A percentile compares a stretch with the other conserved stretches of the same genome.
Conservation (phyloP, 2,888 invertebrate species). For the Lepidocyrtinus sp. region DNA sequence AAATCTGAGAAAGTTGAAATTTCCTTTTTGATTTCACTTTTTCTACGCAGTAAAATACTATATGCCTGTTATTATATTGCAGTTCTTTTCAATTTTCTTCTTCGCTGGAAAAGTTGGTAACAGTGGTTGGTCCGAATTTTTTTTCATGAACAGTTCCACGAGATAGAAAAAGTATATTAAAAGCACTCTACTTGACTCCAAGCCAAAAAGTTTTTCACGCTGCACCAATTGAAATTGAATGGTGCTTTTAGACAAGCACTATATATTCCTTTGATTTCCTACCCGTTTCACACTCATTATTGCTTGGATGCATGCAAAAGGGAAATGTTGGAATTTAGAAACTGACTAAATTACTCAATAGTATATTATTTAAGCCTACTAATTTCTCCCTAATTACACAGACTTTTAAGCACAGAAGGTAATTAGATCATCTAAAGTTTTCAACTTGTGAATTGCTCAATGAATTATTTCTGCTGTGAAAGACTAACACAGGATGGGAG, state of each 20-base stretch:
- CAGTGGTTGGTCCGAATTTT: constrained; percentile 8
- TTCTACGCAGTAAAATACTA: neutral
- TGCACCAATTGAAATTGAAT: neutral
- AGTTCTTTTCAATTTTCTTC: neutral
- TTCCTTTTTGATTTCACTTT: neutral
- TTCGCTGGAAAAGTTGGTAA: neutral
- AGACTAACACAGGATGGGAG: too few species aligned
- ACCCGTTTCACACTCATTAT: constrained; percentile 2
- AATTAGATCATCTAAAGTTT: too few species aligned
- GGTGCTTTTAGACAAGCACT: too few species aligned
- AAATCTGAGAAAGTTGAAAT: neutral
- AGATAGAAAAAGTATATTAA: constrained; percentile 37
- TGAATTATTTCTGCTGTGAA: too few species aligned
- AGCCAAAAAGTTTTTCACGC: constrained; percentile 28
- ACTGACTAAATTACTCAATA: constrained; percentile 4
- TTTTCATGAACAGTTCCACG: neutral
- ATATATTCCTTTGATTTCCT: too few species aligned
- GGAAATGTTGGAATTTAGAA: neutral
- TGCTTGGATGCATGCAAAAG: neutral
- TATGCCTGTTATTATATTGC: neutral
- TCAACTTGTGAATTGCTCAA: too few species aligned
- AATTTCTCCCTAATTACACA: too few species aligned
- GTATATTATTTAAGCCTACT: neutral
- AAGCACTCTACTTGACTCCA: constrained; percentile 44
- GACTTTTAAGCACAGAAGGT: too few species aligned